These are phyloP conservation scores for Genyomyrus donnyi DNA, from an alignment of 2,113 vertebrate species.

Conservation along the genomic window DNA sequence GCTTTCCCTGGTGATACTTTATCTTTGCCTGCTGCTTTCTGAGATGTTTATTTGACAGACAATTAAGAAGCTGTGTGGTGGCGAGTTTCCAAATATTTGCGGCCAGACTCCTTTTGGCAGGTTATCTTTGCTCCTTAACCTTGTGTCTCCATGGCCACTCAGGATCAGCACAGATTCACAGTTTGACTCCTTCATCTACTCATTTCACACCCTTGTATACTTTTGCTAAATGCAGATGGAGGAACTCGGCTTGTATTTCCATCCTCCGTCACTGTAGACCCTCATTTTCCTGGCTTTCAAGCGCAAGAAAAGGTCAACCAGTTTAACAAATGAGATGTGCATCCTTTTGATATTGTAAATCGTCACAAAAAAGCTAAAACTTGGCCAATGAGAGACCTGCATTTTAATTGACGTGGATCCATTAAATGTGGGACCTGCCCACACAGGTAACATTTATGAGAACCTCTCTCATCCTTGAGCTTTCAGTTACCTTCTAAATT, in stretches of 20 bases:
- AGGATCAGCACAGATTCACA: slow-evolving; percentile 4
- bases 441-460: not conserved
- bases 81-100: slow-evolving; percentile 18
- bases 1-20: slow-evolving; percentile 12
- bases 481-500: not conserved
- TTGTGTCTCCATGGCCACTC: not conserved
- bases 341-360: not conserved
- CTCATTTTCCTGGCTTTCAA: not conserved
- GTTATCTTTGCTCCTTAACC: slow-evolving; percentile 15
- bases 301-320: slow-evolving; percentile 1
- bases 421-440: not conserved
- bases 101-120: slow-evolving; percentile 6
- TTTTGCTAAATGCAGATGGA: slow-evolving; percentile 14
- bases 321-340: not conserved
- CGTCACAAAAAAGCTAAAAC: not conserved
- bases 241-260: not conserved
- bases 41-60: slow-evolving; percentile 29
- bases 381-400: not conserved
- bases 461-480: not conserved
- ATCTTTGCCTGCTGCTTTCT: slow-evolving; percentile 21
- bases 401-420: not conserved
- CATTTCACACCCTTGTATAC: slow-evolving; percentile 2
- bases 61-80: slow-evolving; percentile 14
- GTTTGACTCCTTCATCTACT: not conserved
- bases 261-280: not conserved